These are phyloP conservation scores for Cydia fagiglandana DNA, from an alignment of 1,140 invertebrate genomes.

Conservation along the genomic window DNA sequence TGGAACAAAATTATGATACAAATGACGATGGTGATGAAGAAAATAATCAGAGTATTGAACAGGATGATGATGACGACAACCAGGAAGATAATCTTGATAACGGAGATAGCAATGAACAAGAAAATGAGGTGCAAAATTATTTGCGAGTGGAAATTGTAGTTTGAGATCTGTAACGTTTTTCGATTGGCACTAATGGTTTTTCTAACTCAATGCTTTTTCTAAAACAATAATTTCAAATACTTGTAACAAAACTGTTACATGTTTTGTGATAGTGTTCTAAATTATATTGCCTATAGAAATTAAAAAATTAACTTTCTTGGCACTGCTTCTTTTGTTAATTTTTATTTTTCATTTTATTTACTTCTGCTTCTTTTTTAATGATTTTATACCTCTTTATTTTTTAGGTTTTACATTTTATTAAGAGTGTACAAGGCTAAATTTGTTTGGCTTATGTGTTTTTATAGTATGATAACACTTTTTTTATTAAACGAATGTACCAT, in stretches of 20 bases:
- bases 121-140: slow-evolving; percentile 46
- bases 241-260: background rate
- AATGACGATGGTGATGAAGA: slow-evolving; percentile 48
- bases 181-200: slow-evolving; percentile 62
- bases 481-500: background rate
- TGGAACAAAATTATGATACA: slow-evolving; percentile 53
- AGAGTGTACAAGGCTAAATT: background rate
- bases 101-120: slow-evolving; percentile 37
- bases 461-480: background rate
- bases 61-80: slow-evolving; percentile 44
- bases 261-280: background rate
- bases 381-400: no score
- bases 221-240: background rate
- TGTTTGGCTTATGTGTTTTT: background rate
- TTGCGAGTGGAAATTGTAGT: slow-evolving; percentile 39
- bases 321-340: background rate
- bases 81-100: slow-evolving; percentile 49
- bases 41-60: slow-evolving; percentile 41
- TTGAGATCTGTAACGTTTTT: slow-evolving; percentile 38
- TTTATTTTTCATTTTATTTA: no score
- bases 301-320: background rate
- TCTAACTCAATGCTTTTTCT: slow-evolving; percentile 41
- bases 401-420: background rate
- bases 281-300: background rate
- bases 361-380: no score